phyloP scores from a whole-genome alignment of 2,888 invertebrate genomes.

The Formica aserva region DNA sequence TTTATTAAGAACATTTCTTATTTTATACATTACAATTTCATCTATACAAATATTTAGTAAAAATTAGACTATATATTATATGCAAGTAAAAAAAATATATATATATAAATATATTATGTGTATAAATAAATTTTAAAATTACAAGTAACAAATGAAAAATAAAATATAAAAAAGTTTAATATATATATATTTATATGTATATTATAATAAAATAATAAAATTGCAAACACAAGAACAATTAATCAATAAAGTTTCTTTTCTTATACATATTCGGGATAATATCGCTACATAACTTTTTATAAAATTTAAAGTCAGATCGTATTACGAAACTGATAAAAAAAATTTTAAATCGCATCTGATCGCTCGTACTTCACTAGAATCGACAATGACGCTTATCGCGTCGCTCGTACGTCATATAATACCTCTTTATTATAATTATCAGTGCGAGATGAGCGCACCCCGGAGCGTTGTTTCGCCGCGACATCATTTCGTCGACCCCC shows the following conservation, averaged over 20 bases:
- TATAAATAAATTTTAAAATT: background rate
- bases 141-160: background rate
- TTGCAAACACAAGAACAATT: background rate
- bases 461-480: conserved; percentile 76
- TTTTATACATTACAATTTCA: background rate
- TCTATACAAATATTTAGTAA: background rate
- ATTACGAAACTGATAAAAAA: conserved; percentile 35
- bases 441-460: conserved; percentile 79
- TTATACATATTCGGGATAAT: background rate
- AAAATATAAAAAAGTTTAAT: background rate
- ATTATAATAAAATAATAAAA: background rate
- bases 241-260: background rate
- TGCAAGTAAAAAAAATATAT: background rate
- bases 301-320: background rate
- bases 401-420: conserved; percentile 50
- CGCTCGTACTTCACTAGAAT: background rate
- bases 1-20: background rate
- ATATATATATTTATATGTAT: background rate
- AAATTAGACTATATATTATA: background rate
- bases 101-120: background rate
- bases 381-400: conserved; percentile 39
- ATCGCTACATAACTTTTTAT: background rate
- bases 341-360: conserved; percentile 25
- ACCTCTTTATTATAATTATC: conserved; percentile 81
- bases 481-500: conserved; percentile 71